A percentile compares a stretch with the other conserved stretches of the same genome.
These are phyloP conservation scores for Coptotermes formosanus DNA, from an alignment of 1,140 invertebrate species.

Conservation along the genomic window DNA sequence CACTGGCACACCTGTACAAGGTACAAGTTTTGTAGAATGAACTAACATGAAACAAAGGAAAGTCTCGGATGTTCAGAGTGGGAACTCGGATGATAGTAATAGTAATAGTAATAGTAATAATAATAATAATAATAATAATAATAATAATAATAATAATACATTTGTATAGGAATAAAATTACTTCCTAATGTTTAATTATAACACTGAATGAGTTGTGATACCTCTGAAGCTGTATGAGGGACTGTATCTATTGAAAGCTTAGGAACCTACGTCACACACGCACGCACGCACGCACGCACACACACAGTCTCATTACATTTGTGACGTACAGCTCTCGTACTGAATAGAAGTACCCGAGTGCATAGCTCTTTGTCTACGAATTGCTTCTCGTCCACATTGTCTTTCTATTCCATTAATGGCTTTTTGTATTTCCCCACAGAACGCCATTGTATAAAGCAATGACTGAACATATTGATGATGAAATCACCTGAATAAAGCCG, in stretches of 20 bases:
- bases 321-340: neutral
- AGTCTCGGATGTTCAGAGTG: too few relatives aligned
- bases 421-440: neutral
- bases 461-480: conserved; percentile 1
- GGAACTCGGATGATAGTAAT: neutral
- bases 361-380: neutral
- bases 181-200: too few relatives aligned
- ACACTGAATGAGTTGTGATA: too few relatives aligned
- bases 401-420: neutral
- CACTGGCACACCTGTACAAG: too few relatives aligned
- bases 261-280: neutral
- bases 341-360: neutral
- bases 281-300: neutral
- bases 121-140: neutral
- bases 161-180: too few relatives aligned
- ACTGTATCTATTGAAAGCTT: neutral
- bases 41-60: too few relatives aligned
- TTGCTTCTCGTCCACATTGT: neutral
- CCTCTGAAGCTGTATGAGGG: neutral
- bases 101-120: neutral
- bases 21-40: too few relatives aligned
- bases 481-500: neutral
- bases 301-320: neutral
- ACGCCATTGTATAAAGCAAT: neutral
- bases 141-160: neutral